These are phyloP conservation scores for Pseudomugil tenellus DNA, from an alignment of 2,797 vertebrate species.

Conservation along the genomic window DNA sequence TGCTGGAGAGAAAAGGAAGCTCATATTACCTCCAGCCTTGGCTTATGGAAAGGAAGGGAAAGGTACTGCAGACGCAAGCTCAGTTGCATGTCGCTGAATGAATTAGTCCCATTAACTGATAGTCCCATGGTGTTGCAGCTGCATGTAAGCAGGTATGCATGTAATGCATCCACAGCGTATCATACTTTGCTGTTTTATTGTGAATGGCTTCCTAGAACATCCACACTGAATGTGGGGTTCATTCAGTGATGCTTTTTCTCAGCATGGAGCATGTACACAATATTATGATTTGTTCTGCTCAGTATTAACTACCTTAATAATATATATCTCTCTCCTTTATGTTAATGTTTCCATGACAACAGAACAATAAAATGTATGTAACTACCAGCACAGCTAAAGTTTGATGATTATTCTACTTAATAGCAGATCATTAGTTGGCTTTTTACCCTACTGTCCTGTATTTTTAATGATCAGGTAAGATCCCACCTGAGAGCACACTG, in stretches of 20 bases:
- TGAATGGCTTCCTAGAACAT: slow-evolving; percentile 49
- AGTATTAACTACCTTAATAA: slow-evolving; percentile 50
- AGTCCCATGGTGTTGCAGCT: not conserved
- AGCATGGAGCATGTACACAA: slow-evolving; percentile 61
- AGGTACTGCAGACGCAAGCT: slow-evolving; percentile 80
- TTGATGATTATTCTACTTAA: slow-evolving; percentile 8
- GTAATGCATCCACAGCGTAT: slow-evolving; percentile 13
- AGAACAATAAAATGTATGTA: not conserved
- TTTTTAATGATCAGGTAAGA: slow-evolving; percentile 86
- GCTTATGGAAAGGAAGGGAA: slow-evolving; percentile 96
- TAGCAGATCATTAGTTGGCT: slow-evolving; percentile 17
- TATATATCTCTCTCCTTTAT: slow-evolving; percentile 3
- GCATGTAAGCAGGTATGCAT: slow-evolving; percentile 11
- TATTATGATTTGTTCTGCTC: slow-evolving; percentile 59
- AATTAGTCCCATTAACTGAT: not conserved
- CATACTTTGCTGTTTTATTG: slow-evolving; percentile 31
- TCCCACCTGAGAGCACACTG: slow-evolving; percentile 93
- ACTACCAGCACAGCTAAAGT: not conserved
- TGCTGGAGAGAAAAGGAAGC: slow-evolving; percentile 91
- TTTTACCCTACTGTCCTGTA: not conserved
- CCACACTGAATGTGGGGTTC: slow-evolving; percentile 47
- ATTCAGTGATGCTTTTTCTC: slow-evolving; percentile 51
- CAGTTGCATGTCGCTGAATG: slow-evolving; percentile 24
- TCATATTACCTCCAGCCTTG: slow-evolving; percentile 88
- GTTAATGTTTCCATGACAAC: slow-evolving; percentile 14